A percentile compares a stretch with the other conserved stretches of the same genome.
phyloP scores from a whole-genome alignment of 1,140 invertebrate species.

The Dendroctonus ponderosae region DNA sequence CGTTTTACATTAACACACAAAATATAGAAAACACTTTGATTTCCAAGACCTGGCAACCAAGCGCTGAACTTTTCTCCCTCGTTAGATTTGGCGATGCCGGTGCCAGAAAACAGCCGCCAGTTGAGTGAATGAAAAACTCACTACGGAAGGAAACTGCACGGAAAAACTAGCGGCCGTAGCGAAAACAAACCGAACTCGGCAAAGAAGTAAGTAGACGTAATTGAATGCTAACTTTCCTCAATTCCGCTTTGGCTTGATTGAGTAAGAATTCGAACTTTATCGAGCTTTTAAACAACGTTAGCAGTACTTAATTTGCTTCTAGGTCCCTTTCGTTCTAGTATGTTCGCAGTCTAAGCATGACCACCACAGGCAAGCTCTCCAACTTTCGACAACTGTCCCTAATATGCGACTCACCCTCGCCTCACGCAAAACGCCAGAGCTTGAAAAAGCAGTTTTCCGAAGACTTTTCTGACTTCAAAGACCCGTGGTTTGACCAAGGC shows the following conservation, averaged over 20 bases:
- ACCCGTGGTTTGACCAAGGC: conserved; percentile 25
- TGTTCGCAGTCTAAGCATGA: too few relatives aligned
- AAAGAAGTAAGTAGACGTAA: too few relatives aligned
- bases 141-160: conserved; percentile 17
- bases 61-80: conserved; percentile 8
- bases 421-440: conserved; percentile 29
- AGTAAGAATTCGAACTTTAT: too few relatives aligned
- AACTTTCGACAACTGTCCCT: conserved; percentile 45
- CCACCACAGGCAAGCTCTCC: conserved; percentile 34
- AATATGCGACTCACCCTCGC: conserved; percentile 38
- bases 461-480: conserved; percentile 39
- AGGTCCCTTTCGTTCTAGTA: too few relatives aligned
- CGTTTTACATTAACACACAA: too few relatives aligned
- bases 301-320: too few relatives aligned
- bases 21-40: too few relatives aligned
- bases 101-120: conserved; percentile 16
- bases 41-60: conserved; percentile 11
- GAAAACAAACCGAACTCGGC: too few relatives aligned
- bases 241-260: too few relatives aligned
- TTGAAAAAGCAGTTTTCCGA: conserved; percentile 46
- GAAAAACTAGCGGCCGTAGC: too few relatives aligned
- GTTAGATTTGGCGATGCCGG: conserved; percentile 23
- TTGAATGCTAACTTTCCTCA: too few relatives aligned
- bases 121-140: conserved; percentile 24
- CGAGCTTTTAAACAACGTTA: too few relatives aligned